Base-by-base conservation (phyloP, 2,888 invertebrate genomes). In the Celastrina argiolus region DNA sequence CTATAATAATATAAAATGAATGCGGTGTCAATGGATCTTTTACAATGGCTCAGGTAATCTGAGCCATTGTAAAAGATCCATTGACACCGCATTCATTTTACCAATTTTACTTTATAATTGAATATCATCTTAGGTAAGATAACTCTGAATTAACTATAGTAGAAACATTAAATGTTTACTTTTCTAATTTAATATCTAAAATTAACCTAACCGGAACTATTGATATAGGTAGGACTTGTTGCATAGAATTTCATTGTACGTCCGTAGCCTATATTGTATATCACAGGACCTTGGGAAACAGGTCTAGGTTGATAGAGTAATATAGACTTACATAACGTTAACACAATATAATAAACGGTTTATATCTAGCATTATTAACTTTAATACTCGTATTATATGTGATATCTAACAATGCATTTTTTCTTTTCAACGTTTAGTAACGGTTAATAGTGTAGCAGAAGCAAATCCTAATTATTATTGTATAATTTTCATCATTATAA, bases 221-320 rank as follows among this genome's bases (percentile, higher is more conserved):
- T 14, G 12, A n/a, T n/a, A n/a, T n/a, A n/a, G 51, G 12, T 51
- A 22, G 1, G 22, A 26, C 4, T 26, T 22, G 51, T 26, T 22
- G 14, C 22, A 51, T 26, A 26, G 18, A 7, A 26, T 26, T 51
- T 22, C 3, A 45, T 45, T 14, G 14, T 22, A 51, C 51, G 22
- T 26, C 26, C 5, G 51, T 26, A 51, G 51, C 14, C 22, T 51
- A 51, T 51, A 22, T 51, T 22, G 22, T 51, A 51, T 51, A 14
- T 26, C 51, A 26, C 22, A 51, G 51, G 51, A 18, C 51, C 51
- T 51, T 22, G 22, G 51, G 12, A 26, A 51, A 51, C 51, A 51
- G 22, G 51, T 51, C 51, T 51, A 51, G 51, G 51, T 51, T 51
- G 12, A 51, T 51, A 51, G 12, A 22, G 51, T 51, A 51, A 51